These are phyloP conservation scores for Intellagama lesueurii DNA, from an alignment of 2,797 vertebrate genomes.

Conservation along the genomic window DNA sequence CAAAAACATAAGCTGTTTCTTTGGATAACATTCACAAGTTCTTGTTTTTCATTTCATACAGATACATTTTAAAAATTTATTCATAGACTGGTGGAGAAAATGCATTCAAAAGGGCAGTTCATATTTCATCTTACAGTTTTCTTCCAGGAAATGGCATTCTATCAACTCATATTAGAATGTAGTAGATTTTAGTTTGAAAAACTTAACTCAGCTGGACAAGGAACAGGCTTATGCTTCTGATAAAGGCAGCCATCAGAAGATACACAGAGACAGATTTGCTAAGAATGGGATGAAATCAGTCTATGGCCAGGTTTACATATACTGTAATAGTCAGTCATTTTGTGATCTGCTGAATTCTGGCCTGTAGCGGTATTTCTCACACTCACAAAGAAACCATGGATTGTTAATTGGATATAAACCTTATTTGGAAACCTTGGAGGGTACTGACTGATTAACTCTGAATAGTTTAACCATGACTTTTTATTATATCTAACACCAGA, in stretches of 20 bases:
- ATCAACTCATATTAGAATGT: neutral
- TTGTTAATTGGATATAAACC: too few species aligned
- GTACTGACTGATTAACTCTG: too few species aligned
- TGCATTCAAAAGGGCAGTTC: constrained; percentile 23
- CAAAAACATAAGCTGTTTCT: constrained; percentile 14
- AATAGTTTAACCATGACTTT: too few species aligned
- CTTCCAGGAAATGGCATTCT: neutral
- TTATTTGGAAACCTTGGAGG: too few species aligned
- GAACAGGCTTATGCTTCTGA: neutral
- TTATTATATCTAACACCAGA: too few species aligned
- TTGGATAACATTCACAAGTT: constrained; percentile 13
- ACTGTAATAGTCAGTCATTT: too few species aligned
- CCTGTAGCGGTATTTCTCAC: neutral
- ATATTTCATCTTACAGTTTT: constrained; percentile 9
- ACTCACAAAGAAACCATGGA: too few species aligned
- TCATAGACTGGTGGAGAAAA: neutral
- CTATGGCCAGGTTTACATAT: neutral
- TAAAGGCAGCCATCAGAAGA: neutral
- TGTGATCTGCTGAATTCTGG: neutral
- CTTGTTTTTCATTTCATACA: neutral
- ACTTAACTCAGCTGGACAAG: neutral
- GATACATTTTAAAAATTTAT: neutral
- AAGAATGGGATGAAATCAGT: neutral
- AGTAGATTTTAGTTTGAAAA: neutral
- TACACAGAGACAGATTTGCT: neutral